These are phyloP conservation scores for Drosophila parabipectinata DNA, from an alignment of 1,140 invertebrate species.

Conservation along the genomic window DNA sequence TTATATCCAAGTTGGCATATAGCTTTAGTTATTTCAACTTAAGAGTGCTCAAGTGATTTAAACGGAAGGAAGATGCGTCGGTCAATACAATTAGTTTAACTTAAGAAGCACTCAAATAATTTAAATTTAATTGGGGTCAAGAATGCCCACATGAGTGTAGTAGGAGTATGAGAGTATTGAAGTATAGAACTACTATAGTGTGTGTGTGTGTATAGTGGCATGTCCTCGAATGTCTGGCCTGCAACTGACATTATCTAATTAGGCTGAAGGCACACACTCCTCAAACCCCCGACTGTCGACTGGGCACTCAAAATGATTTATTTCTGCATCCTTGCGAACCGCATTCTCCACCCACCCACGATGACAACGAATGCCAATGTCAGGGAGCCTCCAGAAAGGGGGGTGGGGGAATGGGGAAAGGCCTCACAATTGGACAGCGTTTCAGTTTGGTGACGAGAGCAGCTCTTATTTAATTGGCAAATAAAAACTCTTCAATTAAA, in stretches of 20 bases:
- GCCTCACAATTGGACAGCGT: background rate
- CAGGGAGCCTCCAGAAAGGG: slow-evolving; percentile 21
- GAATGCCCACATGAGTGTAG: slow-evolving; percentile 19
- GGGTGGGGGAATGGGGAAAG: too few relatives aligned
- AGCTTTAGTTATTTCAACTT: background rate
- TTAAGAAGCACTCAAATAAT: slow-evolving; percentile 74
- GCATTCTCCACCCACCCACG: background rate
- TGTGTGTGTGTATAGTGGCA: slow-evolving; percentile 8
- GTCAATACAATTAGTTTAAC: slow-evolving; percentile 76
- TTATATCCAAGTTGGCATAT: background rate
- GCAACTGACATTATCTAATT: slow-evolving; percentile 80
- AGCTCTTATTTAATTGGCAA: background rate
- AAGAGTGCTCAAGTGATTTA: slow-evolving; percentile 15
- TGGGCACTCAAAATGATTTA: slow-evolving; percentile 66
- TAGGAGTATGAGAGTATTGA: background rate
- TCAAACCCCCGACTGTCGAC: background rate
- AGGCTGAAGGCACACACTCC: slow-evolving; percentile 40
- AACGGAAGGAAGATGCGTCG: slow-evolving; percentile 38
- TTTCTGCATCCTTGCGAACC: slow-evolving; percentile 21
- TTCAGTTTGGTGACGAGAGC: background rate
- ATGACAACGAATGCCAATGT: slow-evolving; percentile 61
- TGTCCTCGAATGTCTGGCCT: slow-evolving; percentile 25
- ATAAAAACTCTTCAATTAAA: background rate
- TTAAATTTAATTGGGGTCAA: slow-evolving; percentile 81
- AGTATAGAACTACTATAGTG: too few relatives aligned